These are phyloP conservation scores for Melitaea athalia DNA, from an alignment of 2,888 invertebrate genomes.

Conservation along the genomic window DNA sequence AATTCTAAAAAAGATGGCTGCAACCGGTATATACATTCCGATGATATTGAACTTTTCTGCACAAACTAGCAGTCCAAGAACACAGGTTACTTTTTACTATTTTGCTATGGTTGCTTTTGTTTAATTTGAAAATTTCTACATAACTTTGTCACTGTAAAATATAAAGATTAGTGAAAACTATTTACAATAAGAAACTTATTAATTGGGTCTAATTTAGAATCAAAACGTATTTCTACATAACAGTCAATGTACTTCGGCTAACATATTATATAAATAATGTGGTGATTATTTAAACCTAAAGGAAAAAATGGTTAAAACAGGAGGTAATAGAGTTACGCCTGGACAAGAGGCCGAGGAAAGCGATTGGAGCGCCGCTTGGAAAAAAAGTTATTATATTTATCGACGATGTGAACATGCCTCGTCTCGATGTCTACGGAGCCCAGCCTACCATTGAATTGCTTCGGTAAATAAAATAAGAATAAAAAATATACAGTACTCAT, in stretches of 20 bases:
- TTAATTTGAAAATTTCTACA: too few relatives aligned
- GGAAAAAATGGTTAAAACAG: conserved; percentile 51
- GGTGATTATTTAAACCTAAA: too few relatives aligned
- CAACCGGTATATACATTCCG: conserved; percentile 85
- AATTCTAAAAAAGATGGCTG: conserved; percentile 85
- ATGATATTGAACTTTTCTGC: conserved; percentile 94
- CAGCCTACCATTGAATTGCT: conserved; percentile 95
- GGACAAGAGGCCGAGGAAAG: conserved; percentile 90
- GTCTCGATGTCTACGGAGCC: conserved; percentile 92
- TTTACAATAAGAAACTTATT: too few relatives aligned
- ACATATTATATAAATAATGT: background rate
- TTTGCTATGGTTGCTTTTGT: too few relatives aligned
- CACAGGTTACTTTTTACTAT: conserved; percentile 77
- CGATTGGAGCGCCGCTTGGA: conserved; percentile 91
- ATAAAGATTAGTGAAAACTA: too few relatives aligned
- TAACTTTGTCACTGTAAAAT: too few relatives aligned
- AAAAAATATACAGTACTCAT: too few relatives aligned
- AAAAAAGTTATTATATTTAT: conserved; percentile 93
- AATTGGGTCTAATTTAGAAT: too few relatives aligned
- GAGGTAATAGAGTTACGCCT: conserved; percentile 93
- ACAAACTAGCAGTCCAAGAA: conserved; percentile 92
- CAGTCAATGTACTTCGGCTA: background rate
- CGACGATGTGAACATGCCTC: conserved; percentile 97
- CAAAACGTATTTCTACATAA: background rate
- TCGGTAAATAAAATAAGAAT: conserved; percentile 71